These are phyloP conservation scores for Terrapene triunguis DNA, from an alignment of 2,113 vertebrate genomes.

Conservation along the genomic window DNA sequence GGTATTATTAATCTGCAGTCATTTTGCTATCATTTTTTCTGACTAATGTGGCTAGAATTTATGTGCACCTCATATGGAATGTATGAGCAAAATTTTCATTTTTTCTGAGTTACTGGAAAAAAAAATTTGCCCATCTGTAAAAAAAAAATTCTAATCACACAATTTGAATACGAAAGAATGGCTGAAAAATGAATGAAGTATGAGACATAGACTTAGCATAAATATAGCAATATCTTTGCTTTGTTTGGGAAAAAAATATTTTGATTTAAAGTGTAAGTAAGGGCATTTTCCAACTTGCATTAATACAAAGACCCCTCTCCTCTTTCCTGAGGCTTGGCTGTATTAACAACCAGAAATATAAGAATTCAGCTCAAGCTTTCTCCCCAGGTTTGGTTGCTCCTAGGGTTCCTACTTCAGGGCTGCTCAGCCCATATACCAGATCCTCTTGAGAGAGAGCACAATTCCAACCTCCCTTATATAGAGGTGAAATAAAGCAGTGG, in stretches of 20 bases:
- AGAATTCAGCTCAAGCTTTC: background rate
- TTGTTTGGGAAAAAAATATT: background rate
- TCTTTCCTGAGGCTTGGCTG: background rate
- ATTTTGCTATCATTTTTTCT: too few species aligned
- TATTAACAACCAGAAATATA: background rate
- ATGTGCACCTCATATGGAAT: too few species aligned
- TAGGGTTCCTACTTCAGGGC: background rate
- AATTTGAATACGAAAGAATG: background rate
- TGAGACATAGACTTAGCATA: background rate
- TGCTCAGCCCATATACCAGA: rapidly evolving
- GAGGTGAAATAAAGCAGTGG: background rate
- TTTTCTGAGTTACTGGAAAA: background rate
- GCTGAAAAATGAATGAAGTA: background rate
- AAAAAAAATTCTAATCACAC: background rate
- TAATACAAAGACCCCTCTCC: background rate
- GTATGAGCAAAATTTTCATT: background rate
- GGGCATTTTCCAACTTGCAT: background rate
- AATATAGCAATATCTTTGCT: background rate
- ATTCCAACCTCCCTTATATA: background rate
- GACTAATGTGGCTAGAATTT: too few species aligned
- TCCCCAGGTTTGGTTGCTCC: background rate
- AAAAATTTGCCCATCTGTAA: background rate
- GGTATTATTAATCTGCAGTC: too few species aligned
- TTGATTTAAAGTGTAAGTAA: background rate
- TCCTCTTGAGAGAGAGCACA: background rate